These are phyloP conservation scores for Tethea ocularis DNA, from an alignment of 2,888 invertebrate species.

Conservation along the genomic window DNA sequence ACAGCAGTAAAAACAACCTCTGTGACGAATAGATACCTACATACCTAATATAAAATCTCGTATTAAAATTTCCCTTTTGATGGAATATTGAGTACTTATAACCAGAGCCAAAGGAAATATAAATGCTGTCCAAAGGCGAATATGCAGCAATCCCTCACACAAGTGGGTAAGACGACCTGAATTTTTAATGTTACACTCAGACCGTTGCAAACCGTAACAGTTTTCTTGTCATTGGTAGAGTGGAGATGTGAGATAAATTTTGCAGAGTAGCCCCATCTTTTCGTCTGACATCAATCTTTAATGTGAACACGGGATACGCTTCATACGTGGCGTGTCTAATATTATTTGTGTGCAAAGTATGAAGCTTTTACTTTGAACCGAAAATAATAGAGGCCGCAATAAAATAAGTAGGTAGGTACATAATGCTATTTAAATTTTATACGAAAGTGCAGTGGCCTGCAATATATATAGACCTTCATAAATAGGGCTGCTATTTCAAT, in stretches of 20 bases:
- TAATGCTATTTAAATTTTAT: slow-evolving; percentile 22
- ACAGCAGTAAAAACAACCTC: no score
- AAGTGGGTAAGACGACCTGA: slow-evolving; percentile 82
- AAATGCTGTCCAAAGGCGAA: slow-evolving; percentile 82
- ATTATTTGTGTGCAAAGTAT: slow-evolving; percentile 69
- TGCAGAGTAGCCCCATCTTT: slow-evolving; percentile 84
- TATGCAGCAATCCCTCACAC: slow-evolving; percentile 83
- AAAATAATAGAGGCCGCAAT: slow-evolving; percentile 31
- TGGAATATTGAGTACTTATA: slow-evolving; percentile 53
- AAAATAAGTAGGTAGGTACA: no score
- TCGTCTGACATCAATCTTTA: slow-evolving; percentile 82
- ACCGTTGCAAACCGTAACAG: slow-evolving; percentile 84
- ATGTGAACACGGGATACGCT: slow-evolving; percentile 76
- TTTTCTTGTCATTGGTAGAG: slow-evolving; percentile 83
- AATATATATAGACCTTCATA: no score
- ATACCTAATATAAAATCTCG: slow-evolving; percentile 34
- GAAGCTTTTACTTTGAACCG: slow-evolving; percentile 54
- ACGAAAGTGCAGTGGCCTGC: background rate
- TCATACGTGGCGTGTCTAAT: slow-evolving; percentile 79
- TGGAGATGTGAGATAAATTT: slow-evolving; percentile 83
- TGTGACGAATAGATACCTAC: background rate
- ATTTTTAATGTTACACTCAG: slow-evolving; percentile 84
- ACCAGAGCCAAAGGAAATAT: slow-evolving; percentile 79
- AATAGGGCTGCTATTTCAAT: no score
- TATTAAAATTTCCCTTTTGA: slow-evolving; percentile 57